These are phyloP conservation scores for Iguana delicatissima DNA, from an alignment of 2,797 vertebrate genomes.

Conservation along the genomic window DNA sequence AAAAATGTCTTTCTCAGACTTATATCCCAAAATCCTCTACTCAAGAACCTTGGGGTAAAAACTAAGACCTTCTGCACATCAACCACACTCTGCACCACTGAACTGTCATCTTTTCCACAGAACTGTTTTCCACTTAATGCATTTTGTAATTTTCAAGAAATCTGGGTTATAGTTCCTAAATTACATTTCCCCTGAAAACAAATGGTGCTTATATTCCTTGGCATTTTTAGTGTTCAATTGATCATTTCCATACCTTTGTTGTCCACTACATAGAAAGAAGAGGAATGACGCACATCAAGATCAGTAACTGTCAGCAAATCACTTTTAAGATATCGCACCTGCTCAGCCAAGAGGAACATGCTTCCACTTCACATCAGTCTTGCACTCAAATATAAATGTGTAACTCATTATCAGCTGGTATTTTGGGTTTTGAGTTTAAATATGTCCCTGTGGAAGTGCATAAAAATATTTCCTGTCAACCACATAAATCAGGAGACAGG, in stretches of 20 bases:
- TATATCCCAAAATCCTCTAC: background rate
- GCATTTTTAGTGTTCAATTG: slow-evolving; percentile 11
- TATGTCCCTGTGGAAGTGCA: slow-evolving; percentile 72
- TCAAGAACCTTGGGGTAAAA: background rate
- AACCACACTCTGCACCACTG: background rate
- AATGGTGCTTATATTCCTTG: slow-evolving; percentile 2
- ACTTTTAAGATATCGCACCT: slow-evolving; percentile 63
- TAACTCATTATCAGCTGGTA: slow-evolving; percentile 74
- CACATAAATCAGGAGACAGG: slow-evolving; percentile 63
- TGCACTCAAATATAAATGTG: slow-evolving; percentile 72
- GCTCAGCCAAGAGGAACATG: slow-evolving; percentile 66
- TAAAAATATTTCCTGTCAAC: slow-evolving; percentile 71
- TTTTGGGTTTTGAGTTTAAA: slow-evolving; percentile 65
- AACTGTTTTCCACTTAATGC: background rate
- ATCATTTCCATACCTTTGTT: slow-evolving; percentile 33
- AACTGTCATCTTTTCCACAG: background rate
- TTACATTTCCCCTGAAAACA: background rate
- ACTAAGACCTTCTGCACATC: background rate
- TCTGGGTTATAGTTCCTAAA: background rate
- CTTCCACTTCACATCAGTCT: slow-evolving; percentile 75
- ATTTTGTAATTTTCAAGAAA: slow-evolving; percentile 4
- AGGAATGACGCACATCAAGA: slow-evolving; percentile 47
- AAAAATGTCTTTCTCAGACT: background rate
- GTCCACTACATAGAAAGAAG: slow-evolving; percentile 46
- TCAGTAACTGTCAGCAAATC: slow-evolving; percentile 61